These are phyloP conservation scores for Podarcis raffonei DNA, from an alignment of 2,113 vertebrate genomes.

Conservation along the genomic window DNA sequence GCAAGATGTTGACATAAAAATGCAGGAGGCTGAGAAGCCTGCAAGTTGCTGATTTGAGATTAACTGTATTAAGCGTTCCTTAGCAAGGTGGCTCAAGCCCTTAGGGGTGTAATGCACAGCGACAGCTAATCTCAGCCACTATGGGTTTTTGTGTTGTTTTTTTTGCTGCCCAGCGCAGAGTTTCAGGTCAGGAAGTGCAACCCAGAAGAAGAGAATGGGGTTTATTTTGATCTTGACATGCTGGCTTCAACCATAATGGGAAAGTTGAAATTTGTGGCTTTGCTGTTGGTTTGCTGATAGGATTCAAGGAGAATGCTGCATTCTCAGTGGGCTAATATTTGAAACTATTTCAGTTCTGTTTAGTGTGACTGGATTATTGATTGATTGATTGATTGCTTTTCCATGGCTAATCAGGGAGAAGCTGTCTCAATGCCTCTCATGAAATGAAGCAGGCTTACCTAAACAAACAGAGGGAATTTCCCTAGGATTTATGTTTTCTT, in stretches of 20 bases:
- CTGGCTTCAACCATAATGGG: neutral
- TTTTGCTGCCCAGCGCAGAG: neutral
- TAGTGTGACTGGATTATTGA: neutral
- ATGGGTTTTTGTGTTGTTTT: neutral
- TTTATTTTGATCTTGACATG: neutral
- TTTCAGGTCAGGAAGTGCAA: slow-evolving; percentile 5
- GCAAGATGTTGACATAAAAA: neutral
- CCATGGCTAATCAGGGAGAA: slow-evolving; percentile 2
- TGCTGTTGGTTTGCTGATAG: neutral
- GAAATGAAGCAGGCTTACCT: neutral
- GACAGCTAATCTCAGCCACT: neutral
- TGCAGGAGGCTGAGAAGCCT: neutral
- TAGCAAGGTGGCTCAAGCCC: neutral
- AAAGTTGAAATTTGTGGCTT: slow-evolving; percentile 5
- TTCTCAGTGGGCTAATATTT: neutral
- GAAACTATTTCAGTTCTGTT: slow-evolving; percentile 30
- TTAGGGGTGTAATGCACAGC: neutral
- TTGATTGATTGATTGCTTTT: neutral
- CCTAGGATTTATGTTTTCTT: neutral
- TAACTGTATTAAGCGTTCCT: fast-evolving
- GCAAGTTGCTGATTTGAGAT: neutral
- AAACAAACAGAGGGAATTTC: neutral
- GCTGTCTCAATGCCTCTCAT: neutral
- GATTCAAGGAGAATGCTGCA: neutral
- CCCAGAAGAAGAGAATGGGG: neutral